Base-by-base conservation (phyloP, 2,113 vertebrate genomes). In the Mustela nigripes region DNA sequence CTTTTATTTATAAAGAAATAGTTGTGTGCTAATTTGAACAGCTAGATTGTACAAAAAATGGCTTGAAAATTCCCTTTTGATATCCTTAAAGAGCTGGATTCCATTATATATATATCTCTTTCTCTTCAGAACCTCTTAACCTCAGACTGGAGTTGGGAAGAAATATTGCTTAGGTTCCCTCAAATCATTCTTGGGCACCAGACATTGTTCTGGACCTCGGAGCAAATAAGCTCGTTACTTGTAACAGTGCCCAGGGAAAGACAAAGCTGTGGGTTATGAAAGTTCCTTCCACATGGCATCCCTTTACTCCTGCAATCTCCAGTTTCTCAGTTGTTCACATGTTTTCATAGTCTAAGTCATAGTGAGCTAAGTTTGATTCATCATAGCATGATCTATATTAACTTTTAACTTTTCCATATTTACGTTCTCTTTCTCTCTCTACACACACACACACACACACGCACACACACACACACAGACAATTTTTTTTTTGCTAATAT, bases 291-390 rank as follows among this genome's bases (percentile, higher is more conserved):
- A 45, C 6, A 1, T 1, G 0, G 1, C 0, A 4, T 5, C 14
- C 7, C 24, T 1, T 2, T 2, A 11, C 1, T 3, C 2, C 5
- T 39, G 0, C 24, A 2, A 21, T 2, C 3, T 1, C 28, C 84
- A 87, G 96, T 98, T 98, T 96, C 96, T 98, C 98, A 98, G 98
- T 26, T 98, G 97, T 98, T 98, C 97, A 33, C 3, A 1, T 26
- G 4, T 98, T 97, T 98, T 98, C 98, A 98, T n/a, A 76, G 42
- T 39, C 2, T 7, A 65, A 16, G 6, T 98, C 98, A 98, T 97
- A 98, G 98, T 98, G 98, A 98, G 98, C 98, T 98, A 58, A 98
- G 98, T 97, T 98, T 36, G 80, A 81, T 33, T 98, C 98, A 98
- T 98, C 98, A 98, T 0, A 62, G 98, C 98, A 98, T 76, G 39